Evolutionary conservation across 37 sponge, comb jelly and placozoan species (phyloP).

Genomic region (Diacarnus erythraeanus): DNA sequence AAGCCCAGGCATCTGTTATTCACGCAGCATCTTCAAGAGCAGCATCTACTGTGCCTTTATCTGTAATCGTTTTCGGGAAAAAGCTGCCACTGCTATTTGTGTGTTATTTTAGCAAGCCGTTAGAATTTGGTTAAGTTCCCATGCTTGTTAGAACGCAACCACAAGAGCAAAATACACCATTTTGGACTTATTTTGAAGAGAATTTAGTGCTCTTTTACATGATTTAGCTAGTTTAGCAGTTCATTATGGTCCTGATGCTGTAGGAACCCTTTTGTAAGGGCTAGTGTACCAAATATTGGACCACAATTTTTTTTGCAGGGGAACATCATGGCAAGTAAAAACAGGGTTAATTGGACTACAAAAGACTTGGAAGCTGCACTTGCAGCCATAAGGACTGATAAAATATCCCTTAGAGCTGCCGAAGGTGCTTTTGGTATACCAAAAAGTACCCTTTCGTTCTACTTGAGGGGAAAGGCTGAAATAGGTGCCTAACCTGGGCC

Average conservation of each 20-base stretch:
- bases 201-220: neutral
- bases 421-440: slow-evolving; percentile 23
- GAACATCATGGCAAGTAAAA: too few species aligned
- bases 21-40: neutral
- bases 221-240: neutral
- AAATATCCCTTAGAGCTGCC: slow-evolving; percentile 37
- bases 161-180: neutral
- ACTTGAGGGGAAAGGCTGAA: slow-evolving; percentile 20
- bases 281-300: neutral
- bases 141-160: neutral
- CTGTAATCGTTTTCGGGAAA: neutral
- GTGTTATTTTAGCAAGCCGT: neutral
- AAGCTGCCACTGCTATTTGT: neutral
- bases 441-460: slow-evolving; percentile 39
- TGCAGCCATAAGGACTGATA: neutral
- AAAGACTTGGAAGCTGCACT: neutral
- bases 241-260: neutral
- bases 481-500: slow-evolving; percentile 17
- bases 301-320: neutral
- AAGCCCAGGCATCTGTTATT: neutral
- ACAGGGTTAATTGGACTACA: too few species aligned
- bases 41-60: neutral
- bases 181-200: neutral
- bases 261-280: neutral
- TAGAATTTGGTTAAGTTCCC: neutral